Evolutionary conservation across 2,888 invertebrate genomes (phyloP), one percentile per base, ranked within the genome.

Genomic region (Rosalia funebris): DNA sequence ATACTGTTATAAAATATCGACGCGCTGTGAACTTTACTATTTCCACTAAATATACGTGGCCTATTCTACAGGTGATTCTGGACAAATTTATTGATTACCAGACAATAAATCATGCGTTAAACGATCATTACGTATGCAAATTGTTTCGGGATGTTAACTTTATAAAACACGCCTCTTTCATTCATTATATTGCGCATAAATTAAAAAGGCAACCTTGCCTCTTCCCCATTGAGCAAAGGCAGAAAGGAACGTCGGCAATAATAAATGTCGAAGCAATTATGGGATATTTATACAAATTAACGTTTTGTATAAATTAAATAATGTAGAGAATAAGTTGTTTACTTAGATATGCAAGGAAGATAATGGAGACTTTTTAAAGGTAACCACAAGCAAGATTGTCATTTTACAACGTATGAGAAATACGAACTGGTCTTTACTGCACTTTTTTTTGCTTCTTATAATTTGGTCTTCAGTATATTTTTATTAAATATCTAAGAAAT

Each of bases 71-170:
- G 42, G 32, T 34, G 53, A 41, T 7, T 32, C 12, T 32, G 32
- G 41, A 53, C 53, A 53, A 53, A 53, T 42, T 53, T 53, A 53
- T 62, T 19, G 48, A 58, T 41, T 58, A 56, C 55, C 56, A 47
- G 50, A 17, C 15, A 17, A 56, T 62, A 59, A 59, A 62, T 62
- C 59, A 59, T 46, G 17, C 31, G 19, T 56, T 59, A 47, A 62
- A 36, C 37, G 52, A 34, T 52, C 57, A 41, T 45, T 55, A 45
- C 7, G 12, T 53, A 53, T 53, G 53, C 50, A 60, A 56, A 56
- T 56, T 54, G 50, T 57, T 41, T 45, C 58, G 36, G 58, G 52
- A 58, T 58, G 50, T 37, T 52, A 58, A 41, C 57, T 48, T 32
- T 45, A 32, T 42, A 52, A 52, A 58, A 41, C 58, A 57, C 48